Percentiles rank a stretch among this genome's conserved stretches.
These are phyloP conservation scores for Tokudaia muenninki DNA, from an alignment of 2,797 vertebrate genomes.

Conservation along the genomic window DNA sequence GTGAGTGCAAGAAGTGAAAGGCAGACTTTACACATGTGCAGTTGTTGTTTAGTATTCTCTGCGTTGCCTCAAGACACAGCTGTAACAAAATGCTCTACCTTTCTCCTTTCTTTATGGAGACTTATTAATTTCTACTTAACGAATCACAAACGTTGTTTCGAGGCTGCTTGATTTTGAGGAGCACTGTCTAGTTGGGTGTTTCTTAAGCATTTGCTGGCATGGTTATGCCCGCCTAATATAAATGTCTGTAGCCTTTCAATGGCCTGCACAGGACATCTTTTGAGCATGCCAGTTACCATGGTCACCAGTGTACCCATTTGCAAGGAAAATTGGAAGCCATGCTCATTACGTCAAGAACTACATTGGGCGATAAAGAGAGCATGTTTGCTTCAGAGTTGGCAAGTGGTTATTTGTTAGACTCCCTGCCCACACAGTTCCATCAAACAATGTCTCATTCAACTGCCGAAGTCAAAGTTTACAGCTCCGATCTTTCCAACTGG, in stretches of 20 bases:
- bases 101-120: slow-evolving; percentile 83
- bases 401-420: slow-evolving; percentile 88
- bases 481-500: slow-evolving; percentile 86
- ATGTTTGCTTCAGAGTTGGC: slow-evolving; percentile 87
- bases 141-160: slow-evolving; percentile 86
- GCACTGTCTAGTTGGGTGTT: slow-evolving; percentile 73
- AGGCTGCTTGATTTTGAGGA: slow-evolving; percentile 82
- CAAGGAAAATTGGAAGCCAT: slow-evolving; percentile 87
- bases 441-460: slow-evolving; percentile 90
- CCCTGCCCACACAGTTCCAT: slow-evolving; percentile 87
- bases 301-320: slow-evolving; percentile 86
- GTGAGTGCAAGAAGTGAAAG: slow-evolving; percentile 85
- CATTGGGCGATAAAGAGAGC: slow-evolving; percentile 80
- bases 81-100: slow-evolving; percentile 83
- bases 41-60: slow-evolving; percentile 85
- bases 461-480: slow-evolving; percentile 87
- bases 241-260: slow-evolving; percentile 87
- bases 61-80: slow-evolving; percentile 89
- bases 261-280: slow-evolving; percentile 87
- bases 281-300: slow-evolving; percentile 89
- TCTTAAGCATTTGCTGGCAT: slow-evolving; percentile 80
- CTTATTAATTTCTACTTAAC: slow-evolving; percentile 89
- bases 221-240: slow-evolving; percentile 83
- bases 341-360: slow-evolving; percentile 87
- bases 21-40: slow-evolving; percentile 85